Evolutionary conservation across 2,113 vertebrate genomes (phyloP), one percentile per base, ranked within the genome.

Genomic region (Sisor rabdophorus): DNA sequence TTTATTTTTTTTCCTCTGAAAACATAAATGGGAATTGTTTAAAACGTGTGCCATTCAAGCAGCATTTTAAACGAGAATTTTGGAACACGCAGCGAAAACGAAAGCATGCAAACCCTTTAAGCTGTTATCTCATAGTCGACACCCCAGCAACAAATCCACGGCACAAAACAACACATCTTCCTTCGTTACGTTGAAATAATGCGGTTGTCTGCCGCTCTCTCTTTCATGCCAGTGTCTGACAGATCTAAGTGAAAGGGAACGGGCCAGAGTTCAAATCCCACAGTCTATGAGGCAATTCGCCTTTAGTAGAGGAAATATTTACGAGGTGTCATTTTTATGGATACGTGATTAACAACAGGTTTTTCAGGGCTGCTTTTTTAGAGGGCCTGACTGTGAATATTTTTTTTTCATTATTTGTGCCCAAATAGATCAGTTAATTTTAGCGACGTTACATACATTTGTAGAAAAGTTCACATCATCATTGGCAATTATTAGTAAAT

Each of bases 241-340:
- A 24, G 20, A 86, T 87, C 85, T 86, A 83, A 89, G 76, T 80
- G 81, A 71, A 53, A 88, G 86, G 85, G 83, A 80, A 89, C 84
- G 86, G 88, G 86, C 73, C 87, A 89, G 70, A 81, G 89, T 88
- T 89, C 87, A 89, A 48, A 47, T 47, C 40, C 19, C 48, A 26
- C 24, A 32, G 28, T 63, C 61, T 30, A 80, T 73, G 44, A 80
- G 81, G 84, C 86, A 88, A 89, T 84, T 81, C 83, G 87, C 87
- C 84, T 80, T 32, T 48, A 47, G 36, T n/a, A 11, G 30, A 58
- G 15, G 5, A 16, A 73, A 84, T 89, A 89, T 91, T 93, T 91
- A 92, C 78, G 89, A 91, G 89, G 89, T 92, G 90, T 91, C 83
- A 91, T 90, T 90, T 92, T 92, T 90, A 93, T 89, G 87, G 86